Base-by-base conservation (phyloP, 1,140 invertebrate species). In the Lamellibrachia luymesi region DNA sequence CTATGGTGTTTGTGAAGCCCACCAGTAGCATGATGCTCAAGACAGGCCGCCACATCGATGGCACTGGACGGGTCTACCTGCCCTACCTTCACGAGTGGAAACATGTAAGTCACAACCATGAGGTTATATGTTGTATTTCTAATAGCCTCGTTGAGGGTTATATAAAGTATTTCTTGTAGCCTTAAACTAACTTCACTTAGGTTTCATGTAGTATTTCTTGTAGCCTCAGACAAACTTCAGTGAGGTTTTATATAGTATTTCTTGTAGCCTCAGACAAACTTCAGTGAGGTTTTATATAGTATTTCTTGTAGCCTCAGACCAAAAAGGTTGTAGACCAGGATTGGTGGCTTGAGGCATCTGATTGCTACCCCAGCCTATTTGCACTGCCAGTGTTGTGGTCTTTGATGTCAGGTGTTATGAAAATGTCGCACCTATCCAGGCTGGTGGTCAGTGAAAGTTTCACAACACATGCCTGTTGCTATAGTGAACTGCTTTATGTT, bases 51-150 rank as follows among this genome's bases (percentile, higher is more conserved):
- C 98, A 98, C 97, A 99, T 99, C 10, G 99, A 99, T 96, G 97
- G 98, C 94, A 99, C 98, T 97, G 99, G 99, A 50, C 98, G 99
- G 97, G 98, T 99, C 93, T 99, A 99, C 96, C 97, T 99, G 94
- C 99, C 99, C 8, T 99, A 99, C 97, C 97, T 99, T 92, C 98
- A 99, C 95, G 98, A 99, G 94, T 99, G 99, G 99, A 97, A 97
- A 94, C 97, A 98, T 94, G 98, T 98, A 96, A 97, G 97, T 97
- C 94, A 94, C 90, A 94, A 17, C 51, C 4, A 0, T 90, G 38
- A 38, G 0, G 17, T 22, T 80, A 2, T 22, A 80, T 80, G 52
- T 56, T 56, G 13, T 56, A 13, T 56, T 0, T 56, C 4, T 52
- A n/a, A n/a, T 22, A 80, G 25, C 64, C 25, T 80, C 5, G 17